Percentiles rank a stretch among this genome's conserved stretches.
Conservation (phyloP, 2,888 invertebrate species). For the Anaspis maculata region DNA sequence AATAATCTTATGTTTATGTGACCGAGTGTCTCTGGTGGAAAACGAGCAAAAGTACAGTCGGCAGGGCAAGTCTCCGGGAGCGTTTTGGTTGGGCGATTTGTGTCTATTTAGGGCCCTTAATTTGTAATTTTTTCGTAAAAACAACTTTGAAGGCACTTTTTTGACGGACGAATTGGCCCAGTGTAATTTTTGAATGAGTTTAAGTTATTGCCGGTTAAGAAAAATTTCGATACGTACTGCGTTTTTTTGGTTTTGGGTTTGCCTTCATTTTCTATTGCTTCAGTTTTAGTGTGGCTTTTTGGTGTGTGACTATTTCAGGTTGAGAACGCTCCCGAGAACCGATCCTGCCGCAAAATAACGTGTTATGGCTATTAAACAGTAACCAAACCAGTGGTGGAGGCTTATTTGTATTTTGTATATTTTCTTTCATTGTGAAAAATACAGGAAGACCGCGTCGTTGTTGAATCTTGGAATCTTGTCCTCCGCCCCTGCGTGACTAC, state of each 20-base stretch:
- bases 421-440: too few relatives aligned
- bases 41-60: slow-evolving; percentile 36
- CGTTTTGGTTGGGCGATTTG: slow-evolving; percentile 60
- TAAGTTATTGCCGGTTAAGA: slow-evolving; percentile 40
- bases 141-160: slow-evolving; percentile 93
- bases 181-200: slow-evolving; percentile 61
- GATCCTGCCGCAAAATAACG: slow-evolving; percentile 26
- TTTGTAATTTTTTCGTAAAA: slow-evolving; percentile 76
- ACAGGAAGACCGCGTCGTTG: too few relatives aligned
- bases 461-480: too few relatives aligned
- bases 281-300: slow-evolving; percentile 61
- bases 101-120: slow-evolving; percentile 84
- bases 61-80: slow-evolving; percentile 37
- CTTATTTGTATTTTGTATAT: too few relatives aligned
- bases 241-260: slow-evolving; percentile 46
- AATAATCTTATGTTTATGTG: slow-evolving; percentile 44
- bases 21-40: slow-evolving; percentile 46
- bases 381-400: slow-evolving; percentile 10
- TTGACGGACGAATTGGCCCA: slow-evolving; percentile 91
- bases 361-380: slow-evolving; percentile 20
- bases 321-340: slow-evolving; percentile 53
- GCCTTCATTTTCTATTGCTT: slow-evolving; percentile 76
- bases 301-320: slow-evolving; percentile 68
- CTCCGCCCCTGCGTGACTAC: slow-evolving; percentile 4
- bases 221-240: slow-evolving; percentile 28